phyloP scores from a whole-genome alignment of 2,888 invertebrate genomes.

The Oscheius sp. region DNA sequence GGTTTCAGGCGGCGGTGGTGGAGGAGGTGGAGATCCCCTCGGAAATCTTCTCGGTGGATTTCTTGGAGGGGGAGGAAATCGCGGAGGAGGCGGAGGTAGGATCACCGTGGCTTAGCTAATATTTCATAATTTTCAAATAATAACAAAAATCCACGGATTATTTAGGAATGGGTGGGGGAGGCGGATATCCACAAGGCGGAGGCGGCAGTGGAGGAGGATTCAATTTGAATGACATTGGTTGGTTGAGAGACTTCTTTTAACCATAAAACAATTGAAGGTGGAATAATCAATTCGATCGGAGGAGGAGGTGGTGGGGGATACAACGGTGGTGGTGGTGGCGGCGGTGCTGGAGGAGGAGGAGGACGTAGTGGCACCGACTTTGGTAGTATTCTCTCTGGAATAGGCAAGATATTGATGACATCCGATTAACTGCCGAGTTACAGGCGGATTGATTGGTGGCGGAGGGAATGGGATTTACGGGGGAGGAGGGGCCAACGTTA shows the following conservation, averaged over 20 bases:
- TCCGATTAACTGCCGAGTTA: too few species aligned
- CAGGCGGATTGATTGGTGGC: constrained; percentile 62
- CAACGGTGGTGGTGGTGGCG: constrained; percentile 42
- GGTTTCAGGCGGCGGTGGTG: constrained; percentile 44
- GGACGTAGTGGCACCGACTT: constrained; percentile 48
- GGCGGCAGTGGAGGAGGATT: constrained; percentile 49
- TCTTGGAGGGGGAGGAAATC: constrained; percentile 40
- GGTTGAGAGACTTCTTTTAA: too few species aligned
- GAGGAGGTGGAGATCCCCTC: constrained; percentile 32
- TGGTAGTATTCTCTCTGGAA: constrained; percentile 62
- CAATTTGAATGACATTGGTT: constrained; percentile 31
- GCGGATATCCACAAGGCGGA: constrained; percentile 39
- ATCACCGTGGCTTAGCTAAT: too few species aligned
- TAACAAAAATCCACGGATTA: background rate
- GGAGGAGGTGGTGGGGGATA: constrained; percentile 49
- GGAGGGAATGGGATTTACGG: constrained; percentile 53
- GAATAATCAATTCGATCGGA: constrained; percentile 52
- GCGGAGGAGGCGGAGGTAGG: constrained; percentile 19
- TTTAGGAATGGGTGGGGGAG: constrained; percentile 25
- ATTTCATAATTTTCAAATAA: background rate
- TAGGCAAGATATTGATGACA: too few species aligned
- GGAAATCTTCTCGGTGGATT: constrained; percentile 49
- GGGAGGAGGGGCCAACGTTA: constrained; percentile 60
- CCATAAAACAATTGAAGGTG: background rate
- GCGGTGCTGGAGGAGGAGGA: constrained; percentile 44